Base-by-base conservation (phyloP, 2,113 vertebrate genomes). In the Otus sunia region DNA sequence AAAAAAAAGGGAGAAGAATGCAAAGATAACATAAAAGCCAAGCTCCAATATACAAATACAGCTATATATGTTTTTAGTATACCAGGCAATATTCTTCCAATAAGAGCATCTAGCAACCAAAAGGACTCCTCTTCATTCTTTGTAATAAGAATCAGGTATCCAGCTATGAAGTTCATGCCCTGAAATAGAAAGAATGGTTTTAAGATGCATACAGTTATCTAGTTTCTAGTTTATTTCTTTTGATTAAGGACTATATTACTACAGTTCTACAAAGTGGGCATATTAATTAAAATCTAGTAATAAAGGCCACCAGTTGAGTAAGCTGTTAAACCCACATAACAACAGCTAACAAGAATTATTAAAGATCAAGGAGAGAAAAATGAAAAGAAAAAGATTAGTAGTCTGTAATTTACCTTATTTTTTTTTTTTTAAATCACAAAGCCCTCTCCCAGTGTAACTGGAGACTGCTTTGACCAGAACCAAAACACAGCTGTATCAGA, bases 161-260 rank as follows among this genome's bases (percentile, higher is more conserved):
- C 99, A 6, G 98, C 98, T 79, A 99, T 98, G 95, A 99, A 99
- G 96, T 99, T 99, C 99, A 99, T 99, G 29, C 99, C 99, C 99
- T 99, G 98, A 74, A 98, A 98, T 1, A 72, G 49, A 98, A 89
- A 95, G 45, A 80, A 58, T 3, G 32, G 20, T 1, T 86, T 91
- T 69, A 78, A 71, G 47, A 90, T 18, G 32, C 34, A 84, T 19
- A 26, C 18, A 56, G 4, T 50, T 49, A 66, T 14, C 19, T 72
- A 94, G 25, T 72, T 68, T 77, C 23, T 12, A 71, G 18, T 23
- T 93, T 27, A 63, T 39, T 93, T 83, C 22, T 94, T 76, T 56
- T n/a, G 36, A 90, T 63, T 73, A 92, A 74, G 7, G 27, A 20
- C 45, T 78, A 71, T 47, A 75, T 75, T 64, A 50, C 20, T 90